Evolutionary conservation across 1,140 invertebrate species (phyloP).

Genomic region (Scaptomyza graminum): DNA sequence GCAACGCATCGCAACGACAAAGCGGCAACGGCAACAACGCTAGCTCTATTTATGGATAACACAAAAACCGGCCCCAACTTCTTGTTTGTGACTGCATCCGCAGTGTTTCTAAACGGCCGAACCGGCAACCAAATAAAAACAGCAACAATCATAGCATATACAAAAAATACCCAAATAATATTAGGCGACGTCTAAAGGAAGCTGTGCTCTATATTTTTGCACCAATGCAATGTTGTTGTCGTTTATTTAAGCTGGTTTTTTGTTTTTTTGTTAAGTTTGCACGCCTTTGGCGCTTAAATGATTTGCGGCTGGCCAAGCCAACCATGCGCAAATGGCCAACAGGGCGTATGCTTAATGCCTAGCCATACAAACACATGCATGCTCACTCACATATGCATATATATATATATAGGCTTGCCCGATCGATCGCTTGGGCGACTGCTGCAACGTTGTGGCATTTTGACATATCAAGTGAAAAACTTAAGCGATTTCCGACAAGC

Average conservation of each 20-base stretch:
- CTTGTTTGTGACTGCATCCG: conserved; percentile 71
- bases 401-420: conserved; percentile 19
- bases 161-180: conserved; percentile 36
- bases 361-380: conserved; percentile 19
- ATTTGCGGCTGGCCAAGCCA: conserved; percentile 61
- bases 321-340: conserved; percentile 49
- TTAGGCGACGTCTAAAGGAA: conserved; percentile 66
- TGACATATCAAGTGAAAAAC: conserved; percentile 80
- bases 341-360: conserved; percentile 68
- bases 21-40: conserved; percentile 52
- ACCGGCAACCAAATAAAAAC: conserved; percentile 29
- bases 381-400: neutral
- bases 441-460: conserved; percentile 70
- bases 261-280: conserved; percentile 35
- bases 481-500: conserved; percentile 75
- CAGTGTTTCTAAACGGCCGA: conserved; percentile 74
- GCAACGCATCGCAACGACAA: conserved; percentile 51
- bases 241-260: conserved; percentile 13
- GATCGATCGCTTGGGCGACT: conserved; percentile 29
- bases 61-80: conserved; percentile 79
- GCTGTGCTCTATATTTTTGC: conserved; percentile 59
- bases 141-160: conserved; percentile 15
- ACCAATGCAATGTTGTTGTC: conserved; percentile 15
- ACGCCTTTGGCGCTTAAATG: conserved; percentile 76
- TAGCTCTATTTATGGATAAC: conserved; percentile 73